Evolutionary conservation across 2,797 vertebrate genomes (phyloP).

Genomic region (Hephaestus fuliginosus): DNA sequence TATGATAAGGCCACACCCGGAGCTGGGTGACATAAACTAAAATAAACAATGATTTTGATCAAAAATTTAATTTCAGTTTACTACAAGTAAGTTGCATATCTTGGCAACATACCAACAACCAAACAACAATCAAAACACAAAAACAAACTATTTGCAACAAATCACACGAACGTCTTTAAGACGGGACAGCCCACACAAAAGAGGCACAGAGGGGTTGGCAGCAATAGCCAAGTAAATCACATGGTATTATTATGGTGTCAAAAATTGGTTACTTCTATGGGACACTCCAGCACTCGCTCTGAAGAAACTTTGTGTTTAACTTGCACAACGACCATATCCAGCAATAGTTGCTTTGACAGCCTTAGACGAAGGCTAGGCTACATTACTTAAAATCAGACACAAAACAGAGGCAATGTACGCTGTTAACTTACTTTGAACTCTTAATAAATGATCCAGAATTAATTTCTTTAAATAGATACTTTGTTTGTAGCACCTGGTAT

Average conservation of each 20-base stretch:
- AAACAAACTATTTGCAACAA: not conserved
- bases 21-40: not conserved
- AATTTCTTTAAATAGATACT: not conserved
- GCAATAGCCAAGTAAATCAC: not conserved
- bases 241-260: not conserved
- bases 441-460: not conserved
- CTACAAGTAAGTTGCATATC: not conserved
- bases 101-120: not conserved
- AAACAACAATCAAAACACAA: not conserved
- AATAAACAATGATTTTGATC: not conserved
- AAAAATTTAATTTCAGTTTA: not conserved
- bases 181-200: not conserved
- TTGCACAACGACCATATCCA: not conserved
- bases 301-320: not conserved
- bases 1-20: not conserved
- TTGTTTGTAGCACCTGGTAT: not conserved
- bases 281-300: not conserved
- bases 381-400: not conserved
- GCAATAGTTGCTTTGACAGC: not conserved
- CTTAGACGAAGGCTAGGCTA: not conserved
- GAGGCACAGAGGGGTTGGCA: not conserved
- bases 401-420: too few species aligned
- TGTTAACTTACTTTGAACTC: too few species aligned
- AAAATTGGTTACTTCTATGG: not conserved
- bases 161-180: not conserved